phyloP scores from a whole-genome alignment of 37 sponge, comb jelly and placozoan genomes.

The Aphrocallistes beatrix region DNA sequence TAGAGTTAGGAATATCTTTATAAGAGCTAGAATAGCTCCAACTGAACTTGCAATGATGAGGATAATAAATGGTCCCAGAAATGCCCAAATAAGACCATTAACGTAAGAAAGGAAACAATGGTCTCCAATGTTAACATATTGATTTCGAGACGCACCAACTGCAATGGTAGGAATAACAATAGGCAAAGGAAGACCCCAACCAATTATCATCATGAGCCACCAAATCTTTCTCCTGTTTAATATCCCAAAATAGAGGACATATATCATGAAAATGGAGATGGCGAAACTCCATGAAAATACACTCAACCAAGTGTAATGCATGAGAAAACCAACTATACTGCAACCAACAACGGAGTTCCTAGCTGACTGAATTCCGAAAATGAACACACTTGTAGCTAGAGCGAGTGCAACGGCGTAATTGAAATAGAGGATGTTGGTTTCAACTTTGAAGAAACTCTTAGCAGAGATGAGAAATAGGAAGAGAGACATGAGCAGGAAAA shows the following conservation, averaged over 20 bases:
- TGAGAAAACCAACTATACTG: background rate
- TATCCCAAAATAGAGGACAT: background rate
- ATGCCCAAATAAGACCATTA: background rate
- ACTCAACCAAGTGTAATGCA: slow-evolving; percentile 9
- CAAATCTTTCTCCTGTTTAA: background rate
- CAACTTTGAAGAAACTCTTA: slow-evolving; percentile 9
- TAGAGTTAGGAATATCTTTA: background rate
- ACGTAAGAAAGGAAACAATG: background rate
- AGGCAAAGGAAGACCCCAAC: background rate
- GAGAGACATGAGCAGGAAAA: background rate
- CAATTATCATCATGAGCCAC: background rate
- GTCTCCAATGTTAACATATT: background rate
- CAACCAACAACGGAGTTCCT: background rate
- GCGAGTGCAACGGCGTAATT: background rate
- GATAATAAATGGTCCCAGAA: background rate
- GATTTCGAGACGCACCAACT: background rate
- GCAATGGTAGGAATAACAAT: background rate
- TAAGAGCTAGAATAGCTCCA: background rate
- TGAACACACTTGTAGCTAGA: background rate
- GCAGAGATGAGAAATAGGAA: background rate
- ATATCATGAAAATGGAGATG: background rate
- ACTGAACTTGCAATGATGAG: background rate
- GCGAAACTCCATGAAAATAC: slow-evolving; percentile 15
- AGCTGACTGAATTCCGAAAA: background rate
- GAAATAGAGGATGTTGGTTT: slow-evolving; percentile 10